A percentile compares a stretch with the other conserved stretches of the same genome.
phyloP scores from a whole-genome alignment of 2,888 invertebrate species.

The Neria commutata region DNA sequence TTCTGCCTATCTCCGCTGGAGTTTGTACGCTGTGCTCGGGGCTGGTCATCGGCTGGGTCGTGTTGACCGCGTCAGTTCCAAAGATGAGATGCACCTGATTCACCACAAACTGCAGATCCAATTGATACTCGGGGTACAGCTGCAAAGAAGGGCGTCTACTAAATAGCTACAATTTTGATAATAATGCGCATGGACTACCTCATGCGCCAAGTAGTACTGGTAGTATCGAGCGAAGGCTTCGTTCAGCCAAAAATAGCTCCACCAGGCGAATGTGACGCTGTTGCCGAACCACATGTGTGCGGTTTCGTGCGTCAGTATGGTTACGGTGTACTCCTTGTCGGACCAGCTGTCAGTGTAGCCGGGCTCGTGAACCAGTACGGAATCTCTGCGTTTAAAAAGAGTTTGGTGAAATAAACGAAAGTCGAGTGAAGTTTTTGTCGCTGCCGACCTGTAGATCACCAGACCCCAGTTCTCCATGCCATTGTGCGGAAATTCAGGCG shows the following conservation, averaged over 20 bases:
- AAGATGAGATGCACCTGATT: constrained; percentile 72
- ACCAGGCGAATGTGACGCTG: constrained; percentile 64
- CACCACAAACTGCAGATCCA: constrained; percentile 72
- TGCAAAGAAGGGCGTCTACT: constrained; percentile 62
- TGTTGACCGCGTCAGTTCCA: constrained; percentile 65
- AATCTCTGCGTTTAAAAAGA: constrained; percentile 35
- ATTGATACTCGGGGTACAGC: constrained; percentile 69
- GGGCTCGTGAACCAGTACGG: constrained; percentile 40
- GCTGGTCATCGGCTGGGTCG: constrained; percentile 67
- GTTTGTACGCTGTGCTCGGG: constrained; percentile 63
- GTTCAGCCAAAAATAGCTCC: constrained; percentile 68
- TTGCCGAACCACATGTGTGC: constrained; percentile 74
- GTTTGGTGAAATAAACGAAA: constrained; percentile 57
- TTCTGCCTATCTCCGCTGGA: constrained; percentile 65
- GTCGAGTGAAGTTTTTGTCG: constrained; percentile 70
- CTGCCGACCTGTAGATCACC: constrained; percentile 76
- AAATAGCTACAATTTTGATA: constrained; percentile 50
- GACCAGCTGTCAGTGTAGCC: constrained; percentile 47
- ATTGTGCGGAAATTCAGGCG: constrained; percentile 77
- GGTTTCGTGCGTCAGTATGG: constrained; percentile 63
- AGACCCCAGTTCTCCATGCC: constrained; percentile 94
- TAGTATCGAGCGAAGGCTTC: constrained; percentile 75
- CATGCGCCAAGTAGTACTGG: constrained; percentile 66
- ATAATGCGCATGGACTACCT: constrained; percentile 53
- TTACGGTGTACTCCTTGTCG: constrained; percentile 62